Base-by-base conservation (phyloP, 2,797 vertebrate genomes). In the Ptychobarbus kaznakovi region DNA sequence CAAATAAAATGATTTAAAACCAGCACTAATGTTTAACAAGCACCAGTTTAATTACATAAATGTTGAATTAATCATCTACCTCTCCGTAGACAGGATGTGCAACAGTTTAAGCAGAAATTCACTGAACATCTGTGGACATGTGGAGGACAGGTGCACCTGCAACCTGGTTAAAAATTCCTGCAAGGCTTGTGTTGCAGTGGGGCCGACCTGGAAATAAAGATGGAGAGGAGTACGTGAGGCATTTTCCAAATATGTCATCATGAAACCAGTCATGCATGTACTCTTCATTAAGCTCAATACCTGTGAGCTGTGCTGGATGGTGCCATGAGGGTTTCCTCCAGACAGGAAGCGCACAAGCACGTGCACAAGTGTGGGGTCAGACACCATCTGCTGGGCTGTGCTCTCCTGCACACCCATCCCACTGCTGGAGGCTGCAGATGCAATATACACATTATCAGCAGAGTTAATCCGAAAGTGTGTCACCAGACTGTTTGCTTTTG, bases 111-210 rank as follows among this genome's bases (percentile, higher is more conserved):
- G 95, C 88, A 99, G 95, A 94, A 99, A 99, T 95, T 99, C 98
- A 94, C 97, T 99, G 93, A 99, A 99, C 95, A 99, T 97, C 91
- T 99, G 98, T 49, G 98, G 98, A 91, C 97, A 97, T 73, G 96
- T 96, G 92, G 98, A 97, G 88, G 98, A 99, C 88, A 99, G 96
- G 91, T 99, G 98, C 73, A 99, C 98, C 94, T 99, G 98, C 86
- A 99, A 95, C 22, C 98, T 95, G 89, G 97, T 98, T 90, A 99
- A 93, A 92, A 99, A 99, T 92, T 99, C 98, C 73, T 99, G 98
- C 98, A 99, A 97, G 92, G 98, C 98, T 95, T 99, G 98, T 0
- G 97, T 99, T 46, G 97, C 97, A 11, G 98, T 99, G 90, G 98
- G 98, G 72, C 98, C 98, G 92, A 99, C 98, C 96, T 97, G 80